Evolutionary conservation across 2,888 invertebrate genomes (phyloP), one percentile per base, ranked within the genome.

Genomic region (Cryptus armator): DNA sequence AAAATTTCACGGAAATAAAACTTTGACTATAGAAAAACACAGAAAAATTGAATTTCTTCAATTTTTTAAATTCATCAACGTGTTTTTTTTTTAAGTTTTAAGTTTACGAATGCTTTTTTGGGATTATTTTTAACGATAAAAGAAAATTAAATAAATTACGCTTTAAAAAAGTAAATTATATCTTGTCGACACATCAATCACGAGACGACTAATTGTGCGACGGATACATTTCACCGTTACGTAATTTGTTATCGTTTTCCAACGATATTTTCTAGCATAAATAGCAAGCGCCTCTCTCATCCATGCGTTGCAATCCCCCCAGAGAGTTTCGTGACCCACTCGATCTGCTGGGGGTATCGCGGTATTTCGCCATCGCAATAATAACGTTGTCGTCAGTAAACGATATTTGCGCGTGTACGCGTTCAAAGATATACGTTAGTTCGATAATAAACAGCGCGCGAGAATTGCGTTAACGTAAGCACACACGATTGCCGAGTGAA

Each of bases 361-460:
- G 56, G 29, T n/a, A 56, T 84, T 81, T 81, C 74, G 44, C 81
- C 62, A 78, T 64, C 74, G n/a, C 19, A n/a, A 66, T 72, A 51
- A 37, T 56, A 77, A 79, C 56, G 62, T 81, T 67, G 53, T 74
- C 46, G 70, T 29, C 53, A 14, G 51, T 43, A 44, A 75, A 80
- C 51, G 53, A 68, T 81, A 70, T 37, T 37, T 37, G 37, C 59
- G 29, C 59, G 29, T 24, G 7, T 64, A 62, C 56, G 78, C 56
- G 51, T 51, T 10, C n/a, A 24, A 29, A 7, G 74, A 68, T 56
- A 68, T 56, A 16, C 37, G 68, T 53, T 59, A 67, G 16, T 76
- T 80, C 56, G 62, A 56, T 32, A 67, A 71, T 48, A 16, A 74
- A 51, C 24, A 37, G n/a, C 32, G 10, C 12, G 12, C 9, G 72